Conservation (phyloP, 2,113 vertebrate species). For the Rhipidura dahli region DNA sequence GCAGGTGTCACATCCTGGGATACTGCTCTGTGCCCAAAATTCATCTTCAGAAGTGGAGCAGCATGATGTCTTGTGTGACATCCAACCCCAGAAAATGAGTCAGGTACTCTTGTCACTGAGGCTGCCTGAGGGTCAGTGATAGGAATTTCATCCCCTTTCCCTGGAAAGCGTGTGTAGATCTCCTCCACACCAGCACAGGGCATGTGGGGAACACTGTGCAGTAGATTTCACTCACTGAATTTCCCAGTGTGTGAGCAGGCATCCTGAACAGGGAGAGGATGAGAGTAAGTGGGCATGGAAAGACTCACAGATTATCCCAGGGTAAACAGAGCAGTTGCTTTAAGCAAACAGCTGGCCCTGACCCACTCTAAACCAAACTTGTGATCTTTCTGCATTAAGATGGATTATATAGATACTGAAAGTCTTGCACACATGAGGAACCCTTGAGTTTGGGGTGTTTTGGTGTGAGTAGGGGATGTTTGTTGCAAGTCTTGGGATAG, state of each 20-base stretch:
- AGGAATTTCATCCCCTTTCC: not conserved
- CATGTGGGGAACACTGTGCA: rapidly evolving
- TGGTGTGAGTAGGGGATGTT: not conserved
- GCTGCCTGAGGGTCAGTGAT: not conserved
- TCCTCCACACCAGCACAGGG: not conserved
- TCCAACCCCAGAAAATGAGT: not conserved
- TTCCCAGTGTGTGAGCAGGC: not conserved
- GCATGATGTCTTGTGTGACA: not conserved
- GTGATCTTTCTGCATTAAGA: not conserved
- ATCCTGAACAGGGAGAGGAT: not conserved
- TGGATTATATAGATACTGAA: not conserved
- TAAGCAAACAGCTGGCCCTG: not conserved
- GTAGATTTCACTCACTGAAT: not conserved
- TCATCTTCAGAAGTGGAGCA: not conserved
- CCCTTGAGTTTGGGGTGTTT: rapidly evolving
- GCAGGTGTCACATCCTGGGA: not conserved
- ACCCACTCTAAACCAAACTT: not conserved
- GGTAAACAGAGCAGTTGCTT: not conserved
- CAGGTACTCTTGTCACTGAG: not conserved
- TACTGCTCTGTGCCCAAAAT: not conserved
- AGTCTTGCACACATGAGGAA: not conserved
- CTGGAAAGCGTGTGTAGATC: rapidly evolving
- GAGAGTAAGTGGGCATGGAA: not conserved
- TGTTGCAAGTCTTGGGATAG: not conserved
- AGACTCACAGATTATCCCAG: not conserved